Evolutionary conservation across 2,888 invertebrate species (phyloP).

Genomic region (Drosophila nigricruria): DNA sequence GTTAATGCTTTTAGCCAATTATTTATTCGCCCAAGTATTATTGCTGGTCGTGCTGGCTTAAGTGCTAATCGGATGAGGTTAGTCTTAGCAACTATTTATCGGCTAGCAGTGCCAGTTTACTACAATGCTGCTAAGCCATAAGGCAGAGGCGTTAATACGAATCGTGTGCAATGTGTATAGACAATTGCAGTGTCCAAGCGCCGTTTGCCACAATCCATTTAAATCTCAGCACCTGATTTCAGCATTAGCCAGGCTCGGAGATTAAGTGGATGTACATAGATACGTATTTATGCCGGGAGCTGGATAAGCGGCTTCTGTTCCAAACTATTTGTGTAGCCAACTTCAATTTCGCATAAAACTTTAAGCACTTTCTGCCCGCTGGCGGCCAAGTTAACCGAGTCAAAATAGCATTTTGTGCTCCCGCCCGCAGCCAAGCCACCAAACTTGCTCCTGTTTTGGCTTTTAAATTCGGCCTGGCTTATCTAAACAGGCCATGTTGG

Average conservation of each 20-base stretch:
- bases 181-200: conserved; percentile 27
- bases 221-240: conserved; percentile 59
- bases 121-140: conserved; percentile 10
- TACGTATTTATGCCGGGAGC: conserved; percentile 33
- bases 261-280: background rate
- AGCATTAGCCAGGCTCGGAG: background rate
- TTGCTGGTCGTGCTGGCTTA: conserved; percentile 10
- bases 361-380: conserved; percentile 70
- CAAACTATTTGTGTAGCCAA: conserved; percentile 52
- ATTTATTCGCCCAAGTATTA: background rate
- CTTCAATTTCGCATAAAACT: conserved; percentile 71
- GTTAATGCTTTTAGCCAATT: background rate
- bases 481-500: conserved; percentile 47
- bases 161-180: conserved; percentile 19
- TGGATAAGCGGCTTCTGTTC: conserved; percentile 17
- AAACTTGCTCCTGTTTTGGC: conserved; percentile 49
- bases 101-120: background rate
- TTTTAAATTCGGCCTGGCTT: conserved; percentile 63
- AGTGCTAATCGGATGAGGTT: conserved; percentile 11
- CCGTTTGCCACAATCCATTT: conserved; percentile 39
- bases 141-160: conserved; percentile 26
- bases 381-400: conserved; percentile 48
- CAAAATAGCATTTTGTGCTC: background rate
- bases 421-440: background rate
- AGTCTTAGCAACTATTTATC: conserved; percentile 10